These are phyloP conservation scores for Pachycephus smyrnensis DNA, from an alignment of 2,888 invertebrate species.

Conservation along the genomic window DNA sequence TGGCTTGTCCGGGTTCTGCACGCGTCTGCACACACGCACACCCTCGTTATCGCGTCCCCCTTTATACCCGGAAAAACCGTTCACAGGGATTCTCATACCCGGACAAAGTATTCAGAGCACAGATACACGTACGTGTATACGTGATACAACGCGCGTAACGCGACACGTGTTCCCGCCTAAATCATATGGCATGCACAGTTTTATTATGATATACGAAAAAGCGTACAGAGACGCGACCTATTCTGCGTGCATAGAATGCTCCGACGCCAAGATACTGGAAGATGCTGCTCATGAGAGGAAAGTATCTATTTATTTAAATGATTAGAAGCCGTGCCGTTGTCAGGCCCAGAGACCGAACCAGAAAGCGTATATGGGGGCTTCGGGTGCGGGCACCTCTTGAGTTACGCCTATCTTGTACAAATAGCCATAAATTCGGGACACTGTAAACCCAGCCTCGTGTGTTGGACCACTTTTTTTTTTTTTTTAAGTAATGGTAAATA, in stretches of 20 bases:
- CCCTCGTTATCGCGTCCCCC: background rate
- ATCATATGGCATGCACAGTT: background rate
- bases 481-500: slow-evolving; percentile 37
- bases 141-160: too few relatives aligned
- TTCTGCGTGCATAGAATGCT: background rate
- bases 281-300: background rate
- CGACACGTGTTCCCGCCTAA: background rate
- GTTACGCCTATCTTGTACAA: slow-evolving; percentile 40
- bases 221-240: background rate
- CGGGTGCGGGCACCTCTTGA: slow-evolving; percentile 17
- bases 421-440: slow-evolving; percentile 38
- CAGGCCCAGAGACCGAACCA: background rate
- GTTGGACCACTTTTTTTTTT: slow-evolving; percentile 20
- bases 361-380: slow-evolving; percentile 6
- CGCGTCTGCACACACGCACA: slow-evolving; percentile 8
- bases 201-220: background rate
- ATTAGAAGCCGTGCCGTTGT: slow-evolving; percentile 15
- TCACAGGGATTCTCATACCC: background rate
- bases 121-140: too few relatives aligned
- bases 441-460: slow-evolving; percentile 19
- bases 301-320: slow-evolving; percentile 20
- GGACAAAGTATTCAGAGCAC: background rate
- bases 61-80: background rate
- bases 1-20: slow-evolving; percentile 1
- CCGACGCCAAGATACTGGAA: background rate